phyloP scores from a whole-genome alignment of 53 echinoderm and acorn worm species.

The Apostichopus leukothele region DNA sequence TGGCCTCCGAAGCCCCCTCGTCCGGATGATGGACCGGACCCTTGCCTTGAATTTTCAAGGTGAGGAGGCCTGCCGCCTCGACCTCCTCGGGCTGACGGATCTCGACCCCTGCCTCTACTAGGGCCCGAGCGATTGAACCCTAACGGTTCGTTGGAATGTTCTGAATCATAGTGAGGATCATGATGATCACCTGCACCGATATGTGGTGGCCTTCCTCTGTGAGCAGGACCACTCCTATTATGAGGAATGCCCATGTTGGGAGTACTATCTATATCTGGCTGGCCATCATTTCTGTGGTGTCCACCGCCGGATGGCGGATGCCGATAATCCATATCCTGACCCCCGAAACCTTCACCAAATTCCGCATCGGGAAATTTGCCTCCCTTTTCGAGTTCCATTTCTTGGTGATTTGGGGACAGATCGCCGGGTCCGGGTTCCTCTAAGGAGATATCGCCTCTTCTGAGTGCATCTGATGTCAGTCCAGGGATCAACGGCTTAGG shows the following conservation, averaged over 20 bases:
- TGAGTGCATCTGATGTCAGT: constrained; percentile 26
- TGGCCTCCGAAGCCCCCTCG: not conserved
- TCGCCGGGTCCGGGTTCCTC: constrained; percentile 1
- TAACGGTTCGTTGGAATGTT: constrained; percentile 32
- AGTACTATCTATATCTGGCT: not conserved
- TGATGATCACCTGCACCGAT: not conserved
- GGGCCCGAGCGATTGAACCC: constrained; percentile 22
- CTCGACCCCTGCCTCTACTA: not conserved
- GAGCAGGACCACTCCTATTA: constrained; percentile 1
- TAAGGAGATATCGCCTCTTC: constrained; percentile 6
- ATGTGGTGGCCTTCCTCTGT: constrained; percentile 1
- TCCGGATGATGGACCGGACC: not conserved
- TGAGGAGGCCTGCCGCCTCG: constrained; percentile 1
- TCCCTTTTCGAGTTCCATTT: not conserved
- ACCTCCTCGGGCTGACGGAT: not conserved
- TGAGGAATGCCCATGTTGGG: not conserved
- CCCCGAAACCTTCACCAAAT: not conserved
- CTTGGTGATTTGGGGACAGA: not conserved
- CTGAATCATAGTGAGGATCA: constrained; percentile 5
- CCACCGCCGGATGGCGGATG: constrained; percentile 2
- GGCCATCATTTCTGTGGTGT: too few relatives aligned
- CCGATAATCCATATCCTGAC: constrained; percentile 23
- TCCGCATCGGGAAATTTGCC: not conserved
- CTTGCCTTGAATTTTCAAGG: not conserved
- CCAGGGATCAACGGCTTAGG: constrained; percentile 36